Base-by-base conservation (phyloP, 2,888 invertebrate genomes). In the Melitaea athalia region DNA sequence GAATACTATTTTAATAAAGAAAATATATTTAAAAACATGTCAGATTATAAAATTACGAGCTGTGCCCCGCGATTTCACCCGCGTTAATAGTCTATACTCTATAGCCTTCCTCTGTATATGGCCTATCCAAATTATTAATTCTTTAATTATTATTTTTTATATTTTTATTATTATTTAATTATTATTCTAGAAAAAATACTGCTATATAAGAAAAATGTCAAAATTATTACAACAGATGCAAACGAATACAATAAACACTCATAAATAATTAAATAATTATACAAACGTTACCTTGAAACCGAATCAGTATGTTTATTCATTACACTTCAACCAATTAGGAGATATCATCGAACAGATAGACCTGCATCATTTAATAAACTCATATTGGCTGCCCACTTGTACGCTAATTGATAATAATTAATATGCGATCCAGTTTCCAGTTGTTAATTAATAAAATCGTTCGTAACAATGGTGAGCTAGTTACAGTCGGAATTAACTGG, bases 381-480 rank as follows among this genome's bases (percentile, higher is more conserved):
- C 47, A 57, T 60, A 52, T 57, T 65, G 63, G 52, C 52, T 64
- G 71, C 49, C 70, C 68, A 70, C 70, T 70, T 62, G 68, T 31
- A 17, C 15, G 53, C 45, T 70, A 70, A 70, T 68, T 70, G 70
- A 68, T 70, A 64, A 49, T 68, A 68, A 70, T 70, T 68, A 62
- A 63, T 64, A 52, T 33, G 59, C 52, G 66, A 67, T 67, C 61
- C 66, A 62, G 62, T 67, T 67, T 67, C 66, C n/a, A 67, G 47
- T 49, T 67, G 38, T 42, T 62, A 24, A 67, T 67, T 67, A 62
- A 49, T 57, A 57, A 57, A 57, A 57, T 42, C 42, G 38, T 57
- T 12, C n/a, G 14, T 49, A 38, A 57, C 42, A 42, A 4, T n/a
- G 57, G 38, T 42, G 57, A 15, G 15, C 38, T 57, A 12, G 52